phyloP scores from a whole-genome alignment of 2,797 vertebrate genomes.

The Schizopygopsis pylzovi region DNA sequence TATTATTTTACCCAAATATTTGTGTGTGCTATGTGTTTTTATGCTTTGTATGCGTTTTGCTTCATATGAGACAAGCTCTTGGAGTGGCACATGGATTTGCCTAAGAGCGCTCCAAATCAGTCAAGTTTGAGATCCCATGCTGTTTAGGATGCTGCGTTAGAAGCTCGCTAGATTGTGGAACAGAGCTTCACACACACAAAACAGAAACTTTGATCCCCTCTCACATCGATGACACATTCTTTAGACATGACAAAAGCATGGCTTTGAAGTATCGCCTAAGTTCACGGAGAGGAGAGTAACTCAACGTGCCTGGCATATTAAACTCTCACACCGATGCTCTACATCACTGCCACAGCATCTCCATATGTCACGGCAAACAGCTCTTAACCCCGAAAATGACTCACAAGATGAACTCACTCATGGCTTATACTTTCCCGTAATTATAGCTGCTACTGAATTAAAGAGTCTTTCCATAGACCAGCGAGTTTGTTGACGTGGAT shows the following conservation, averaged over 20 bases:
- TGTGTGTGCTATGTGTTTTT: background rate
- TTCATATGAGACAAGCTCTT: background rate
- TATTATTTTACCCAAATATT: background rate
- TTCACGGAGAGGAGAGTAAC: conserved; percentile 27
- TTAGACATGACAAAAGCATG: conserved; percentile 51
- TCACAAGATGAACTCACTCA: conserved; percentile 45
- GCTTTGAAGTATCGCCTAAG: conserved; percentile 47
- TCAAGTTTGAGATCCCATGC: background rate
- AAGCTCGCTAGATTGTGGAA: conserved; percentile 1
- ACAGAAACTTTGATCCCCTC: conserved; percentile 44
- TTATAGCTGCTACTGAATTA: conserved; percentile 20
- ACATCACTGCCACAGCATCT: conserved; percentile 30
- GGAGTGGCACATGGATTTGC: background rate
- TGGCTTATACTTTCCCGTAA: conserved; percentile 35
- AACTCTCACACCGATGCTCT: conserved; percentile 24
- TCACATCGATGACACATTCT: conserved; percentile 40
- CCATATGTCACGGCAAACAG: conserved; percentile 30
- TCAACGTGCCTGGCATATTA: conserved; percentile 46
- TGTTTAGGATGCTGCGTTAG: background rate
- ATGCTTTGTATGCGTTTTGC: background rate
- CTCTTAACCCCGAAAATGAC: conserved; percentile 45
- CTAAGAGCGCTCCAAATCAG: background rate
- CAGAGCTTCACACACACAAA: conserved; percentile 19
- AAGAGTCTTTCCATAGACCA: conserved; percentile 34
- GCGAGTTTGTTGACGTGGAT: conserved; percentile 29